Evolutionary conservation across 2,113 vertebrate species (phyloP).

Genomic region (Catharus minimus): DNA sequence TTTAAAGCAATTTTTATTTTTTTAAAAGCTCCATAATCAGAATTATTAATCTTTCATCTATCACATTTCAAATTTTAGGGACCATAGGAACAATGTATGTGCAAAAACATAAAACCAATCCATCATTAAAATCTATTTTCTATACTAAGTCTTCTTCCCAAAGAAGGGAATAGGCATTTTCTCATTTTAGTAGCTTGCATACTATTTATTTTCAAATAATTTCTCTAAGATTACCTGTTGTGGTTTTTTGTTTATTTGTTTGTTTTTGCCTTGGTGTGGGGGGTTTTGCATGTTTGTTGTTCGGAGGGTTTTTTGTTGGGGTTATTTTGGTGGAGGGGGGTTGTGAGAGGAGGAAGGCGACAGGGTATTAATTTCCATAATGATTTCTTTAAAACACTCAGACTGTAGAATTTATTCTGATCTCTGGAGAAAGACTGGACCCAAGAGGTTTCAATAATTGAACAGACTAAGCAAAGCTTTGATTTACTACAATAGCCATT

Average conservation of each 20-base stretch:
- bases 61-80: neutral
- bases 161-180: neutral
- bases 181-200: neutral
- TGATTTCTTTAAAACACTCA: neutral
- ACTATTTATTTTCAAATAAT: neutral
- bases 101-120: neutral
- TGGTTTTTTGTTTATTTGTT: neutral
- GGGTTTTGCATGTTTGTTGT: neutral
- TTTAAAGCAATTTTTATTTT: neutral
- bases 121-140: neutral
- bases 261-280: neutral
- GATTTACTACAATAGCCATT: neutral
- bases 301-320: neutral
- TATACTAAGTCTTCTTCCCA: neutral
- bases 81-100: neutral
- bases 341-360: neutral
- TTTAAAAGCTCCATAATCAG: neutral
- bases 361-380: neutral
- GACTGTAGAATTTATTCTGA: neutral
- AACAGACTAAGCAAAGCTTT: neutral
- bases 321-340: neutral
- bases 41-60: neutral
- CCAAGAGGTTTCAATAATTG: neutral
- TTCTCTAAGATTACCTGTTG: neutral
- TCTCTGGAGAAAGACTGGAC: neutral